Base-by-base conservation (phyloP, 2,113 vertebrate genomes). In the Zosterops pallidus region DNA sequence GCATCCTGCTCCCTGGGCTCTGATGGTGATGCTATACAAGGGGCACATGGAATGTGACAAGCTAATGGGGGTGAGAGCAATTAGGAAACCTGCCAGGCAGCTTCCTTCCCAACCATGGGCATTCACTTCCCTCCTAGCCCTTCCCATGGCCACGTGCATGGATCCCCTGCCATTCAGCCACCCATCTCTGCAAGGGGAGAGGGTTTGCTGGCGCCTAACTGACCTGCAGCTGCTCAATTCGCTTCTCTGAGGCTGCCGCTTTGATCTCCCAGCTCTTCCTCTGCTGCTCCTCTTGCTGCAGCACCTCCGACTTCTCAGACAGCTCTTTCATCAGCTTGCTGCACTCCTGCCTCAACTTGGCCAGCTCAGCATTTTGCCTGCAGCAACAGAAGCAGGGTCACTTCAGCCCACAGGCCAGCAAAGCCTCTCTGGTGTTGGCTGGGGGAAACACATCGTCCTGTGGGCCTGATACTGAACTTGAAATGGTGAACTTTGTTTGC, bases 311-410 rank as follows among this genome's bases (percentile, higher is more conserved):
- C 94, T 99, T 99, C 94, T 99, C 99, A 67, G 96, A 94, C 53
- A 99, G 97, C 60, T 99, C 99, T 95, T 99, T 99, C 96, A 97
- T 97, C 91, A 99, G 98, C 94, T 98, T 99, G 94, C 93, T 90
- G 89, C 98, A 99, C 95, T 99, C 99, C 92, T 99, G 99, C 55
- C 98, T 98, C 76, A 99, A 94, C 94, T 99, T 99, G 69, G 99
- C 99, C 97, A 99, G 94, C 96, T 99, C 99, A 1, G 99, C 97
- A 6, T 99, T 99, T 95, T 99, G 99, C 96, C 99, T 99, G 95
- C 64, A 96, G 88, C 68, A 76, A 92, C 20, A 83, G 44, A 84
- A 91, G 59, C n/a, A 24, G 41, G 33, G n/a, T 86, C 77, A 68
- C 19, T 74, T 41, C 29, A 90, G 62, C 47, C 56, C 15, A 4